Evolutionary conservation across 2,113 vertebrate genomes (phyloP), one percentile per base, ranked within the genome.

Genomic region (Cyphomyrus discorhynchus): DNA sequence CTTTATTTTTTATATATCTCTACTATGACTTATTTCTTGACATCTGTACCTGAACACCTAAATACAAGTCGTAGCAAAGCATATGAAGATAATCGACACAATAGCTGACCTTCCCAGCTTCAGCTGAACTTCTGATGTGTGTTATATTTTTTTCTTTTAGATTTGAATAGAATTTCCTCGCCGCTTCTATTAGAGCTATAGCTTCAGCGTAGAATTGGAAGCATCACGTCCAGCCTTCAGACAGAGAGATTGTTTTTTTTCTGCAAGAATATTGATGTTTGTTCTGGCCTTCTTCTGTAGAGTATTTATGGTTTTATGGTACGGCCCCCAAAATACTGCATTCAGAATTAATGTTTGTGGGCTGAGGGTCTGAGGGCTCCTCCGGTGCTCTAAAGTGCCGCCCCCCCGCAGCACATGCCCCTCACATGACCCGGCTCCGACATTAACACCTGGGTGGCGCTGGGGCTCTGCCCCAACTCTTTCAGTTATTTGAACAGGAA

Each of bases 401-500:
- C 84, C 11, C 7, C 1, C 13, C 49, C 85, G 39, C 85, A 19
- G 50, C 9, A 42, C 56, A 17, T 27, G 62, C 11, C 7, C 58
- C 85, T 62, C 89, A 70, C 31, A 21, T 66, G 52, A 62, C 35
- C 87, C 4, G n/a, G 56, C 42, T 66, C 19, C 7, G 4, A 2
- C 49, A n/a, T 89, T 47, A 31, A 52, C 19, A 90, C 90, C 92
- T 47, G 90, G 88, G 89, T 91, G 83, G 84, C 49, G 91, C 90
- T 90, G 90, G 92, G 92, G 91, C 86, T 90, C 58, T 91, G 91
- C 42, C 35, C 85, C 58, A 85, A 88, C 52, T 85, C 86, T 93
- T 93, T 94, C 88, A 94, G 93, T 94, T 89, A 88, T 82, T 53
- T 90, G 56, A 90, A 92, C 74, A 90, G 84, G 91, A 93, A 93